These are phyloP conservation scores for Pelodiscus sinensis DNA, from an alignment of 2,113 vertebrate genomes.

Conservation along the genomic window DNA sequence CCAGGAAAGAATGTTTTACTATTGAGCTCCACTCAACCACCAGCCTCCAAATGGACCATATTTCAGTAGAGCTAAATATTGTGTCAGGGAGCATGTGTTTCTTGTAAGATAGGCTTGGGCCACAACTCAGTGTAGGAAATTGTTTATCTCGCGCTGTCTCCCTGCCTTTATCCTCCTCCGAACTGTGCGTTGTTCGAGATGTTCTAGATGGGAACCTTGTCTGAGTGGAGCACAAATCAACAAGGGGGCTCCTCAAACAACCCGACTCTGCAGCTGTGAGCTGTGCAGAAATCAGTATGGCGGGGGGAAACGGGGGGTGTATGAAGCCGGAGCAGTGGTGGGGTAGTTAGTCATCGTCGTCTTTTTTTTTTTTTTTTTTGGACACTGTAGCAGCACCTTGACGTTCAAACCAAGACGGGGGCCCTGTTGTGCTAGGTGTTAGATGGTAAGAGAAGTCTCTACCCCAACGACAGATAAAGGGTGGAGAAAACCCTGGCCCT, in stretches of 20 bases:
- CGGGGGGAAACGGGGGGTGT: not conserved
- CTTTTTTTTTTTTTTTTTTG: not conserved
- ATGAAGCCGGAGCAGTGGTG: not conserved
- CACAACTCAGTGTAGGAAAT: constrained; percentile 63
- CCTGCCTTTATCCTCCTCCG: constrained; percentile 49
- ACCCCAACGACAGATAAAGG: not conserved
- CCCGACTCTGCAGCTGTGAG: fast-evolving
- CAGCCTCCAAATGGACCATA: constrained; percentile 81
- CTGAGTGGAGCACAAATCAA: not conserved
- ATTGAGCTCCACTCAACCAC: constrained; percentile 77
- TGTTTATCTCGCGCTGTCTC: constrained; percentile 63
- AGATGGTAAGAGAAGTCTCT: not conserved
- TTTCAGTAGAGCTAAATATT: constrained; percentile 73
- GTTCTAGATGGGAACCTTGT: not conserved
- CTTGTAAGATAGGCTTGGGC: constrained; percentile 73
- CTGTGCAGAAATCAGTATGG: fast-evolving
- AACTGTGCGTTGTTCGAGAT: not conserved
- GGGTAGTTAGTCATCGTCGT: not conserved
- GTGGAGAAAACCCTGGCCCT: not conserved
- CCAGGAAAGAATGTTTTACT: constrained; percentile 74
- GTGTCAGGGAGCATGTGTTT: constrained; percentile 81
- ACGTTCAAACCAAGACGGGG: not conserved
- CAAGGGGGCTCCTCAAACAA: too few species aligned
- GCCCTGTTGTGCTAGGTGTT: not conserved
- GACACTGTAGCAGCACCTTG: not conserved